Conservation (phyloP, 2,113 vertebrate genomes). For the Paramormyrops kingsleyae region DNA sequence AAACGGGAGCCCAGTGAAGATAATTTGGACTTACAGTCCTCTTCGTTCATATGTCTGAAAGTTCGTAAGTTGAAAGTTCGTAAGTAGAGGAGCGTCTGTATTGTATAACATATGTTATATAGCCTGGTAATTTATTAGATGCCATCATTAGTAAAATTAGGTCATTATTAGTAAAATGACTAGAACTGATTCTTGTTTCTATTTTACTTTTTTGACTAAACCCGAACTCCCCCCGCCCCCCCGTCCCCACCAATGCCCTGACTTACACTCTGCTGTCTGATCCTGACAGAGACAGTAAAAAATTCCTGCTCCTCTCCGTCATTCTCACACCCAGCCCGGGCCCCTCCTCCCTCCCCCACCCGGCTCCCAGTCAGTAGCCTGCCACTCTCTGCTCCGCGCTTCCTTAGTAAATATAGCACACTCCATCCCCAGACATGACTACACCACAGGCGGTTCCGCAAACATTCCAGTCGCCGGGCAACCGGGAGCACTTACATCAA, state of each 20-base stretch:
- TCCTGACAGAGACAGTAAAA: not conserved
- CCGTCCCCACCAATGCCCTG: not conserved
- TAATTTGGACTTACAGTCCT: no score
- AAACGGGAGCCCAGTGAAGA: no score
- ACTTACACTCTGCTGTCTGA: not conserved
- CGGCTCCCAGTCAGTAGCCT: not conserved
- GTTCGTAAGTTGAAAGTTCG: no score
- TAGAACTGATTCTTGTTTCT: not conserved
- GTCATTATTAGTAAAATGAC: not conserved
- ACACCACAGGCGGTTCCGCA: not conserved
- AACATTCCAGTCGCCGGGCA: slow-evolving; percentile 6
- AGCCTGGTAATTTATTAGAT: not conserved
- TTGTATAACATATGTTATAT: not conserved
- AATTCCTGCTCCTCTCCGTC: slow-evolving; percentile 3
- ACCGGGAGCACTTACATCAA: not conserved
- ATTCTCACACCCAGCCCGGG: not conserved
- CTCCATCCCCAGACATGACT: not conserved
- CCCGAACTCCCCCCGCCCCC: not conserved
- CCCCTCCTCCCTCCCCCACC: not conserved
- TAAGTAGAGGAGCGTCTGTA: no score
- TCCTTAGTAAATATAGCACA: slow-evolving; percentile 7
- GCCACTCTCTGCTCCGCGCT: not conserved
- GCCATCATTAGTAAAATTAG: not conserved
- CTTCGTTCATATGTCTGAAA: no score
- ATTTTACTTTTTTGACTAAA: not conserved